phyloP scores from a whole-genome alignment of 1,140 invertebrate species.

The Drosophila sulfurigaster region DNA sequence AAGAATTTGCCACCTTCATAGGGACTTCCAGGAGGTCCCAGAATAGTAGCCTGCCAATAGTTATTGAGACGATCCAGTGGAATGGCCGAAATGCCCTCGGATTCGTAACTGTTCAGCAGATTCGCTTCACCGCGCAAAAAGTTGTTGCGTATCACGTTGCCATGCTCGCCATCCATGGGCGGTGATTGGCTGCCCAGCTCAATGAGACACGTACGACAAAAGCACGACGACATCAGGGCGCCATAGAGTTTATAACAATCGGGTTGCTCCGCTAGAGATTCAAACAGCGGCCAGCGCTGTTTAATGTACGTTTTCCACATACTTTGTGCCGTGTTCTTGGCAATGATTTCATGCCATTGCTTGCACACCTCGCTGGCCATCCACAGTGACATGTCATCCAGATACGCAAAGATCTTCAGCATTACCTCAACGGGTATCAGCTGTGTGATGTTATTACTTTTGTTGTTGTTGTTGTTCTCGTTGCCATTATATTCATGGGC shows the following conservation, averaged over 20 bases:
- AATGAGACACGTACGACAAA: conserved; percentile 94
- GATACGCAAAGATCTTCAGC: conserved; percentile 93
- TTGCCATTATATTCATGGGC: conserved; percentile 60
- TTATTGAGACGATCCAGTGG: conserved; percentile 93
- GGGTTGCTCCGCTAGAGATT: conserved; percentile 88
- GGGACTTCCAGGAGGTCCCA: conserved; percentile 94
- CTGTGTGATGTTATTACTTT: conserved; percentile 41
- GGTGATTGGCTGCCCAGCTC: conserved; percentile 90
- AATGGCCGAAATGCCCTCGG: conserved; percentile 95
- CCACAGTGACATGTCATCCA: conserved; percentile 96
- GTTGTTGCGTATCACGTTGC: conserved; percentile 90
- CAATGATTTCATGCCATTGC: conserved; percentile 92
- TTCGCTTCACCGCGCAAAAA: conserved; percentile 90
- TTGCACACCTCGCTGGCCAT: conserved; percentile 93
- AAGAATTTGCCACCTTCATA: conserved; percentile 98
- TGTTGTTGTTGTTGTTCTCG: conserved; percentile 11
- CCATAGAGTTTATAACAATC: conserved; percentile 92
- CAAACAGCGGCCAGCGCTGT: conserved; percentile 93
- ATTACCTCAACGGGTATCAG: conserved; percentile 88
- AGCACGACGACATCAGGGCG: conserved; percentile 89
- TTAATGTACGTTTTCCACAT: conserved; percentile 92
- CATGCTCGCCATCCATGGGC: conserved; percentile 86
- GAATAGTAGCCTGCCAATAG: conserved; percentile 97
- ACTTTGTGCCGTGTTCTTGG: conserved; percentile 89
- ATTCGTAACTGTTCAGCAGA: conserved; percentile 91